Evolutionary conservation across 2,888 invertebrate genomes (phyloP), one percentile per base, ranked within the genome.

Genomic region (Morpho deidamia): DNA sequence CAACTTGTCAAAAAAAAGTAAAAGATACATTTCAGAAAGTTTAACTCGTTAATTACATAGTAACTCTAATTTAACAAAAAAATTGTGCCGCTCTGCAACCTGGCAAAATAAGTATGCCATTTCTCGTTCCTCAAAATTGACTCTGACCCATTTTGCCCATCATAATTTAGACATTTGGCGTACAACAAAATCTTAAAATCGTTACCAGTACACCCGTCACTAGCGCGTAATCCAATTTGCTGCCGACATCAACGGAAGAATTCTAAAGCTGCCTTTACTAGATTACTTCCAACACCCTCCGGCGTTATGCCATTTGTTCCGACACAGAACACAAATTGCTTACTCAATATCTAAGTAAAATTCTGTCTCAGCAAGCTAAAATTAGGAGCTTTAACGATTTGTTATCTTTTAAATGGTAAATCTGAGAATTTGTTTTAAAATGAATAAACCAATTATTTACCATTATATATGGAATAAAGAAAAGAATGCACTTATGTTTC

Each of bases 141-240:
- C 7, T 37, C 40, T 35, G 47, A 10, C 38, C 43, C 50, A 56
- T 60, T 56, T 68, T 63, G 39, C 48, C 67, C 62, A 68, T 71
- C 68, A 75, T 81, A 80, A 81, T 78, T 76, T 57, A 64, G 64
- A 68, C 70, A 72, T 79, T 83, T 73, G 66, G 74, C 71, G 74
- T 54, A 40, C 47, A 80, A 79, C 83, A 81, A 83, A 81, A 84
- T 83, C 76, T 84, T 84, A 81, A 87, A 88, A 82, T 72, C 77
- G 74, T 82, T 80, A 79, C 67, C 64, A 67, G 64, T 65, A 66
- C 67, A 67, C 66, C 71, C 67, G 68, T 71, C 65, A 70, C 68
- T 70, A 77, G 71, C 81, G 74, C 76, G 80, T 88, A 88, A 88
- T 88, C 88, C 85, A 87, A 88, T 88, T 87, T 86, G 71, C 64